These are phyloP conservation scores for Tamias sibiricus DNA, from an alignment of 2,113 vertebrate species.

Conservation along the genomic window DNA sequence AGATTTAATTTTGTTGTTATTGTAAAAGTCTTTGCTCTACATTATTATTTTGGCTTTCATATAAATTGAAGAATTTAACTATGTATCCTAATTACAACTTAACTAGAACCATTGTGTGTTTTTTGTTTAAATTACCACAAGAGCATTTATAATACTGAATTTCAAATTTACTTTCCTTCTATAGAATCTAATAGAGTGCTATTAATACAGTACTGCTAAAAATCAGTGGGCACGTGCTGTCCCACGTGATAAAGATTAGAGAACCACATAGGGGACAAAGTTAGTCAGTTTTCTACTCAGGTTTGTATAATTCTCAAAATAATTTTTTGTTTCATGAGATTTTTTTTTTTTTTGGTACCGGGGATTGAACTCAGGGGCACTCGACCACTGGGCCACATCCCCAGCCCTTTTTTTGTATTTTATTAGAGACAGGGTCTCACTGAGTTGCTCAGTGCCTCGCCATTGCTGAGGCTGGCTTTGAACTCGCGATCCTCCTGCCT, in stretches of 20 bases:
- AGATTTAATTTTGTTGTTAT: conserved; percentile 1
- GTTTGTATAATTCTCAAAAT: background rate
- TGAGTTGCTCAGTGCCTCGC: too few species aligned
- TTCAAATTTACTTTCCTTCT: background rate
- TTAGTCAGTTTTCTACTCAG: background rate
- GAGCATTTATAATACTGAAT: background rate
- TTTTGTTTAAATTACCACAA: background rate
- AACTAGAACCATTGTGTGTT: background rate
- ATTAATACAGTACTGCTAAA: background rate
- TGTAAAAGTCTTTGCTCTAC: background rate
- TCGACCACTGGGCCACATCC: too few species aligned
- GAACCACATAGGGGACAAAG: background rate
- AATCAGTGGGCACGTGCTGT: background rate
- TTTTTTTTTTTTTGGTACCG: too few species aligned
- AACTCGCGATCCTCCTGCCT: too few species aligned
- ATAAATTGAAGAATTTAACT: background rate
- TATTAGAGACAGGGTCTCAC: too few species aligned
- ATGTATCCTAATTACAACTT: background rate
- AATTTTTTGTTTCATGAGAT: background rate
- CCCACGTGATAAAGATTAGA: background rate
- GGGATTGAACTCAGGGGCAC: too few species aligned
- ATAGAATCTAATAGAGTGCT: background rate
- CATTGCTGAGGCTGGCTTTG: too few species aligned
- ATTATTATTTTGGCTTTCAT: background rate
- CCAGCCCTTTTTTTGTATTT: too few species aligned